These are phyloP conservation scores for Stylophora pistillata DNA, from an alignment of 64 coral and sea anemone genomes.

Conservation along the genomic window DNA sequence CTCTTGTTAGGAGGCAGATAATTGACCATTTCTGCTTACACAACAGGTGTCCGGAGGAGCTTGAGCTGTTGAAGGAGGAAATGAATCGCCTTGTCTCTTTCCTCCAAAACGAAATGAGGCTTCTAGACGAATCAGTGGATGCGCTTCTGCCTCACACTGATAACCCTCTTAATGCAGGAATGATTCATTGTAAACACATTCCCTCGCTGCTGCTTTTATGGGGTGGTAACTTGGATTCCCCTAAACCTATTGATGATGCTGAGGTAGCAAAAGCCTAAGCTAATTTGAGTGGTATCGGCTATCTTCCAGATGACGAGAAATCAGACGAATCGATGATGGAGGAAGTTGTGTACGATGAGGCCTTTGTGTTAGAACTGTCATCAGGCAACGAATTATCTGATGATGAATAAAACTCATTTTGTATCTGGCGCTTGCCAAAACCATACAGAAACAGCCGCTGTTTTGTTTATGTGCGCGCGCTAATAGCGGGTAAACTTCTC, in stretches of 20 bases:
- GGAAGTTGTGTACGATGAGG: slow-evolving; percentile 22
- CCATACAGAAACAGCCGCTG: no score
- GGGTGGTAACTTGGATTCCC: slow-evolving; percentile 25
- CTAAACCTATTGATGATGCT: no score
- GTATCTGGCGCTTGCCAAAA: no score
- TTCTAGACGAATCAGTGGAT: no score
- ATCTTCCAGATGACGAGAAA: slow-evolving; percentile 31
- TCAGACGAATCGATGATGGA: slow-evolving; percentile 9
- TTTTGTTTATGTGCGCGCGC: no score
- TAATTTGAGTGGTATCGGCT: background rate
- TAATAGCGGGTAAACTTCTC: no score
- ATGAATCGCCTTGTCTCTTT: background rate
- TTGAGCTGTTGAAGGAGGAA: slow-evolving; percentile 28
- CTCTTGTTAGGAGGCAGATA: slow-evolving; percentile 28
- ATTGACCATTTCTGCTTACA: slow-evolving; percentile 32
- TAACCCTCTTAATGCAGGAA: no score
- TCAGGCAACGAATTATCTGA: slow-evolving; percentile 28
- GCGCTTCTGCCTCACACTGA: no score
- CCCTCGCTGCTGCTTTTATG: slow-evolving; percentile 10
- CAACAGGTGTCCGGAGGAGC: slow-evolving; percentile 40
- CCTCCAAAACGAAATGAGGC: no score
- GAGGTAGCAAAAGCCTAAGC: no score
- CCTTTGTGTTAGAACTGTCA: slow-evolving; percentile 38
- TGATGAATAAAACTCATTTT: no score
- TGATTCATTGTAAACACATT: no score